Evolutionary conservation across 2,888 invertebrate genomes (phyloP).

Genomic region (Campoletis raptor): DNA sequence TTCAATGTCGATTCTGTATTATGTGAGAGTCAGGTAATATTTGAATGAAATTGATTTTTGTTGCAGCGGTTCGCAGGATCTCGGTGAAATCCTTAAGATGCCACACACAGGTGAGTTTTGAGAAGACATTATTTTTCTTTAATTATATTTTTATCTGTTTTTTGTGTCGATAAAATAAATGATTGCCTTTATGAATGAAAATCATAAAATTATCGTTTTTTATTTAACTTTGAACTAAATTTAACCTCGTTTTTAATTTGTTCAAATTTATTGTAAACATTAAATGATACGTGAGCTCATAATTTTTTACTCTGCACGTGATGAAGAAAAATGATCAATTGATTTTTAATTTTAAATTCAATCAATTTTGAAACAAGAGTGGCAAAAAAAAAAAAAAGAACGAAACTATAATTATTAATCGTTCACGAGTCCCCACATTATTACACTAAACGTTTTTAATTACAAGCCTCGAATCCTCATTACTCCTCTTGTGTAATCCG

Average conservation of each 20-base stretch:
- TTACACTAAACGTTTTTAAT: constrained; percentile 76
- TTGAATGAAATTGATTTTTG: constrained; percentile 49
- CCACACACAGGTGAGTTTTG: constrained; percentile 74
- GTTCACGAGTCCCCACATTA: constrained; percentile 65
- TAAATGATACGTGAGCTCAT: not conserved
- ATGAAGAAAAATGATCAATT: not conserved
- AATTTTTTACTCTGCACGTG: not conserved
- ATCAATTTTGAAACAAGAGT: not conserved
- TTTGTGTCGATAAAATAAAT: not conserved
- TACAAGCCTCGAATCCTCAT: constrained; percentile 68
- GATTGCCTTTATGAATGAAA: not conserved
- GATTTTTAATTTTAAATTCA: not conserved
- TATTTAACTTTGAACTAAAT: too few species aligned
- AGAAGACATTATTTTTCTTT: not conserved
- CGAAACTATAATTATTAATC: not conserved
- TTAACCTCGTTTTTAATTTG: not conserved
- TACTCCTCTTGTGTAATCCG: constrained; percentile 27
- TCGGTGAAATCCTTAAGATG: constrained; percentile 67
- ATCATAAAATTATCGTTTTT: too few species aligned
- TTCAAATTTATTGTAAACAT: not conserved
- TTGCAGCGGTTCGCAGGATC: constrained; percentile 66
- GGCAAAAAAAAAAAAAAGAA: not conserved
- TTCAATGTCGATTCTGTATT: not conserved
- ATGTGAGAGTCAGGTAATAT: not conserved
- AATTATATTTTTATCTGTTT: not conserved